These are phyloP conservation scores for Scolopax mira DNA, from an alignment of 2,113 vertebrate genomes.

Conservation along the genomic window DNA sequence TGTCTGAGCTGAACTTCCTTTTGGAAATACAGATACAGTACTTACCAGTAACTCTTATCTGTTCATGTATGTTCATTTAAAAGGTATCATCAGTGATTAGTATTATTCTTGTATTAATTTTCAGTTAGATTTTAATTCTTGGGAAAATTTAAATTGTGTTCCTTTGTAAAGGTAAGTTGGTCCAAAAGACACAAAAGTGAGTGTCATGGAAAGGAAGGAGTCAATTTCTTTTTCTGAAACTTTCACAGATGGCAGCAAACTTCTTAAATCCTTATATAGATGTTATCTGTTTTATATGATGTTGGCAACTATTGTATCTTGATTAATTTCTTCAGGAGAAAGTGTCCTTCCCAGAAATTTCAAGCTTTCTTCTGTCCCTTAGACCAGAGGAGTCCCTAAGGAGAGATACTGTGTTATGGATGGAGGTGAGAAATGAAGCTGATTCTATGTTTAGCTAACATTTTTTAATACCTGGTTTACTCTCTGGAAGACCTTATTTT, in stretches of 20 bases:
- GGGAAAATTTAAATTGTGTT: background rate
- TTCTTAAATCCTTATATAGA: background rate
- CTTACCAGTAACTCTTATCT: background rate
- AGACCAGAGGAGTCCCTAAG: slow-evolving; percentile 86
- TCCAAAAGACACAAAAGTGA: background rate
- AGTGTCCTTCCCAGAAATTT: slow-evolving; percentile 84
- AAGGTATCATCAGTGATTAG: background rate
- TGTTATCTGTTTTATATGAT: background rate
- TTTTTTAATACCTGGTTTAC: background rate
- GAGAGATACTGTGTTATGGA: slow-evolving; percentile 85
- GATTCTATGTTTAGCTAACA: background rate
- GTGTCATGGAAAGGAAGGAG: background rate
- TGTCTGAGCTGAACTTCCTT: background rate
- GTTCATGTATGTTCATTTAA: background rate
- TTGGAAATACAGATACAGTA: background rate
- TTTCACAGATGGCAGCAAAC: background rate
- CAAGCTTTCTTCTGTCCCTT: slow-evolving; percentile 83
- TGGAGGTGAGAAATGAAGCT: slow-evolving; percentile 76
- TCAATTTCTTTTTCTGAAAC: background rate
- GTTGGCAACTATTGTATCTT: background rate
- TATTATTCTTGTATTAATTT: background rate
- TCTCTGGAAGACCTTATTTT: background rate
- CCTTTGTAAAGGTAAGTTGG: background rate
- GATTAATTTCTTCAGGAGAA: slow-evolving; percentile 69
- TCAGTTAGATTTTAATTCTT: background rate